A percentile compares a stretch with the other conserved stretches of the same genome.
Conservation (phyloP, 2,797 vertebrate species). For the Melanotaenia parkinsoni region DNA sequence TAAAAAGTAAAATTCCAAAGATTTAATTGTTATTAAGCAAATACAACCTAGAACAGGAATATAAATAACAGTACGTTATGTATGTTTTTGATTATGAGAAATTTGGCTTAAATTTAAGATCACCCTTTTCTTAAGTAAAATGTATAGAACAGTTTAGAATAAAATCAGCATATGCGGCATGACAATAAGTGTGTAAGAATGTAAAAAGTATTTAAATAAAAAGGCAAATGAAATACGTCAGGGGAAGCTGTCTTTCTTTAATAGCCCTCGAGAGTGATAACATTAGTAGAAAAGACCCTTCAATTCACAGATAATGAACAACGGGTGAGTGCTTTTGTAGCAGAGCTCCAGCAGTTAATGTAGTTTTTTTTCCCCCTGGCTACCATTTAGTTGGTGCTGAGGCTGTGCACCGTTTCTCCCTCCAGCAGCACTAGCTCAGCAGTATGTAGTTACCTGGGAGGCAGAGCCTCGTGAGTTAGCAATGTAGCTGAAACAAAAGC, state of each 20-base stretch:
- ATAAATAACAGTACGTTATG: neutral
- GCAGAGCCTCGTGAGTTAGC: slow-evolving; percentile 87
- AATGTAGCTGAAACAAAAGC: slow-evolving; percentile 91
- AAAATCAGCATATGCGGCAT: neutral
- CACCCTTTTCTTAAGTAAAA: neutral
- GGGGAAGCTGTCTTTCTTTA: neutral
- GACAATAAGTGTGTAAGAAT: neutral
- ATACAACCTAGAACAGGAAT: neutral
- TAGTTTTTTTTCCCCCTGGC: neutral
- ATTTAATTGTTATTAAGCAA: neutral
- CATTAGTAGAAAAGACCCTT: neutral
- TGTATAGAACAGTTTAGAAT: neutral
- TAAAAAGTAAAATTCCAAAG: neutral
- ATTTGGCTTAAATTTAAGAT: no score
- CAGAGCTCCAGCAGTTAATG: neutral
- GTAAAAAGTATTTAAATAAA: neutral
- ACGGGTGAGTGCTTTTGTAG: slow-evolving; percentile 4
- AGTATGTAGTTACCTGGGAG: slow-evolving; percentile 94
- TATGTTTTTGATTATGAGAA: neutral
- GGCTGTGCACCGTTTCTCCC: slow-evolving; percentile 61
- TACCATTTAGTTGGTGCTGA: slow-evolving; percentile 1
- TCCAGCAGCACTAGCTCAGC: slow-evolving; percentile 71
- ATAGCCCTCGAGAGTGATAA: neutral
- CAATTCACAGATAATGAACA: neutral
- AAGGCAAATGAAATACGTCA: neutral